phyloP scores from a whole-genome alignment of 2,888 invertebrate species.

The Stenodera caucasica region DNA sequence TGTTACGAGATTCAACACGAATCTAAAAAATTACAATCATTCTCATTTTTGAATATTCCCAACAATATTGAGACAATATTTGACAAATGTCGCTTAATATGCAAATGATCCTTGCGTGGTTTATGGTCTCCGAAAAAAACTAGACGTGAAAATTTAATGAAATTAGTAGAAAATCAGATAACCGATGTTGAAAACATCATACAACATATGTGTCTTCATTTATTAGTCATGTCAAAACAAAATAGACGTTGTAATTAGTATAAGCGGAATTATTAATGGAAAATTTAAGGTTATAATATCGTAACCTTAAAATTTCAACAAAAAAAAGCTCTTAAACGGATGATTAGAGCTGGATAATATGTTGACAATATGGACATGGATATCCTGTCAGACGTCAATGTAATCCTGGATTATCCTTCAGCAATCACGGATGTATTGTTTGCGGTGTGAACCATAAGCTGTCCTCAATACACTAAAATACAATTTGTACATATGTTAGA shows the following conservation, averaged over 20 bases:
- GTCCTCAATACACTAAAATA: conserved; percentile 19
- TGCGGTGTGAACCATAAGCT: conserved; percentile 55
- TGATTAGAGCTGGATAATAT: not conserved
- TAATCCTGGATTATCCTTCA: conserved; percentile 56
- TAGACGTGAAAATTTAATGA: conserved; percentile 32
- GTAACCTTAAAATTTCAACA: not conserved
- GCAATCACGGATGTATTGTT: conserved; percentile 57
- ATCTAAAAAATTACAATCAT: not conserved
- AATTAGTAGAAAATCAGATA: conserved; percentile 38
- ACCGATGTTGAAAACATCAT: conserved; percentile 37
- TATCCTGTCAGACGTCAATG: conserved; percentile 35
- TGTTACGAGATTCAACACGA: not conserved
- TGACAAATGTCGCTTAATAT: not conserved
- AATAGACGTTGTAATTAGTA: conserved; percentile 2
- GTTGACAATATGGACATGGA: not conserved
- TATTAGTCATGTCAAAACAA: conserved; percentile 34
- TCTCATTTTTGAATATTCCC: too few relatives aligned
- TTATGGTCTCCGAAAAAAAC: not conserved
- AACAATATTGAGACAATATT: not conserved
- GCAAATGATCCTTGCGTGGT: conserved; percentile 5
- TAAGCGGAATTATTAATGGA: too few relatives aligned
- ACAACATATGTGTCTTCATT: conserved; percentile 34
- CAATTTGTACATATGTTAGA: conserved; percentile 7
- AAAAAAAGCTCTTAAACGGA: not conserved
- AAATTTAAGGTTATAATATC: not conserved